Evolutionary conservation across 2,113 vertebrate genomes (phyloP).

Genomic region (Tragelaphus strepsiceros): DNA sequence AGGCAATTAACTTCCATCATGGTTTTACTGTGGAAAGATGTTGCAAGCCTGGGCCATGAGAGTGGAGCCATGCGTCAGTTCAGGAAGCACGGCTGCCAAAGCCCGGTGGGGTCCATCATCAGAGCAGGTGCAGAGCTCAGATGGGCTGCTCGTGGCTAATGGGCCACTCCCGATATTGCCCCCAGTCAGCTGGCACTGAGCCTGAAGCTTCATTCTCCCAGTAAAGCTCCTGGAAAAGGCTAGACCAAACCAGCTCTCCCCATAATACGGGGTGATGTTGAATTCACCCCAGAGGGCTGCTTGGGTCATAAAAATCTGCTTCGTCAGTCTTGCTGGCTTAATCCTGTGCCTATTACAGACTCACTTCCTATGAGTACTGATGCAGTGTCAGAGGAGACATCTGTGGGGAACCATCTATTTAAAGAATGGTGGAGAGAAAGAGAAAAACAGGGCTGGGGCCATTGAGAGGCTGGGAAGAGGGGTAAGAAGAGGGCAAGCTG

Average conservation of each 20-base stretch:
- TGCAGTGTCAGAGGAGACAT: neutral
- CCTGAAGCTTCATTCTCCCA: neutral
- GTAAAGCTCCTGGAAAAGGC: neutral
- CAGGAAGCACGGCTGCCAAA: neutral
- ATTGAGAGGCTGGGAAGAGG: neutral
- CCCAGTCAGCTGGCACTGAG: neutral
- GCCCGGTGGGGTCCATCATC: neutral
- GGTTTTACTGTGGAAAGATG: slow-evolving; percentile 50
- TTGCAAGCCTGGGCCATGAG: neutral
- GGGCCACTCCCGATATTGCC: neutral
- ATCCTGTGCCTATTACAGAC: neutral
- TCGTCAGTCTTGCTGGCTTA: neutral
- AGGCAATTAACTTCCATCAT: slow-evolving; percentile 24
- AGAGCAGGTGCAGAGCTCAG: slow-evolving; percentile 23
- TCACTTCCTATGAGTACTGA: neutral
- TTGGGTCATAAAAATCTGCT: neutral
- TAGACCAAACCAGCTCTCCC: neutral
- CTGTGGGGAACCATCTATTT: neutral
- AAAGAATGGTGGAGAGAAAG: neutral
- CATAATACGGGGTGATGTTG: neutral
- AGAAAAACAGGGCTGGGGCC: neutral
- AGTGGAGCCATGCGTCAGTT: neutral
- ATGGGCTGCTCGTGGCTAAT: neutral
- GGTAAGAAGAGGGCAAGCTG: neutral
- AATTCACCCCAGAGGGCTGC: neutral